Percentiles rank a stretch among this genome's conserved stretches.
Conservation (phyloP, 2,888 invertebrate genomes). For the Drosophila mimica region DNA sequence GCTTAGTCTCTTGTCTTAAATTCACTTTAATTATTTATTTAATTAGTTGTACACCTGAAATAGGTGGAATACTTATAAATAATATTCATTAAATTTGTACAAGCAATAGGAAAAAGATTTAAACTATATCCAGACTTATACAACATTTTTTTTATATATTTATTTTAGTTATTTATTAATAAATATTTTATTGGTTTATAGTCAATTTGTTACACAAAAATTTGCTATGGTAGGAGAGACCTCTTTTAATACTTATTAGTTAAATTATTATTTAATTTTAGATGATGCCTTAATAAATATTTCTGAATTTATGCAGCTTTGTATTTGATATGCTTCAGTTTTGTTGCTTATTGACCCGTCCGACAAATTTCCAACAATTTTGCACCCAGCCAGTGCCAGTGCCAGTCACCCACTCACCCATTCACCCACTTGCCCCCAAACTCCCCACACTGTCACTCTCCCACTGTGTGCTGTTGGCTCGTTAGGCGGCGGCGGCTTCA, state of each 20-base stretch:
- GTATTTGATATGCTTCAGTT: background rate
- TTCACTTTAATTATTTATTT: background rate
- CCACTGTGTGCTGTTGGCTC: conserved; percentile 31
- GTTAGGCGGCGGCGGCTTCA: conserved; percentile 67
- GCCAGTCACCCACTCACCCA: conserved; percentile 21
- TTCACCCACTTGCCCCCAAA: background rate
- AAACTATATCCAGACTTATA: background rate
- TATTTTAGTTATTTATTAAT: background rate
- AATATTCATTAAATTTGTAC: background rate
- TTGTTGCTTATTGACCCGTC: conserved; percentile 32
- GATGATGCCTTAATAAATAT: background rate
- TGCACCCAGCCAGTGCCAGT: conserved; percentile 67
- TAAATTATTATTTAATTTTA: background rate
- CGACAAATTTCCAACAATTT: conserved; percentile 72
- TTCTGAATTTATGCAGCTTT: background rate
- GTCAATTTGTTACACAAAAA: background rate
- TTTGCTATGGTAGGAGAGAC: background rate
- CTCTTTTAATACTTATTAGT: background rate
- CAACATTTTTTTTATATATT: background rate
- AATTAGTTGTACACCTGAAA: background rate
- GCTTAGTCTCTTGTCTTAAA: background rate
- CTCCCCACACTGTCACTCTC: background rate
- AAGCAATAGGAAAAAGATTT: background rate
- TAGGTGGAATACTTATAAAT: background rate
- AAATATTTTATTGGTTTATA: background rate